Evolutionary conservation across 1,140 invertebrate genomes (phyloP).

Genomic region (Hylaeus anthracinus): DNA sequence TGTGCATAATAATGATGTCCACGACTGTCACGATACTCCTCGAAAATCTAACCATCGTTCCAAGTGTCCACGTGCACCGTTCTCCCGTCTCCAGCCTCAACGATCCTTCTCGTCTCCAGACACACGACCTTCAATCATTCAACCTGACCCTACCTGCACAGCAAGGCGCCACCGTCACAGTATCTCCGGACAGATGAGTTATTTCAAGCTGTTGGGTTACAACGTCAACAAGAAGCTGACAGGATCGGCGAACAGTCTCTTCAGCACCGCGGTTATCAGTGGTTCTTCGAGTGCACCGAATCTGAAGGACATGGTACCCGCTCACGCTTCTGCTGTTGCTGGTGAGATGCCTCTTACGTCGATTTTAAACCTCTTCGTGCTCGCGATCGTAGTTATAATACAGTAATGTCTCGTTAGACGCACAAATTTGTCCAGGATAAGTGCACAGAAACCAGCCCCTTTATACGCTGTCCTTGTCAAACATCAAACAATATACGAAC

Average conservation of each 20-base stretch:
- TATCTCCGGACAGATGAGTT: slow-evolving; percentile 95
- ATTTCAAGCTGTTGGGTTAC: slow-evolving; percentile 92
- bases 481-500: too few species aligned
- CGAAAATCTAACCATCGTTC: slow-evolving; percentile 44
- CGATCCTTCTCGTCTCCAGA: slow-evolving; percentile 80
- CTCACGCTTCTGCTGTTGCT: slow-evolving; percentile 85
- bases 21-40: slow-evolving; percentile 23
- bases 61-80: slow-evolving; percentile 52
- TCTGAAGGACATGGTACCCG: slow-evolving; percentile 91
- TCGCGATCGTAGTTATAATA: too few species aligned
- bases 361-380: background rate
- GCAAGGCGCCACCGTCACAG: slow-evolving; percentile 93
- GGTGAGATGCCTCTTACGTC: slow-evolving; percentile 81
- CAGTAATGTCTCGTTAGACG: too few species aligned
- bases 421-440: too few species aligned
- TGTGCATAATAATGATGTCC: slow-evolving; percentile 22
- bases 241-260: slow-evolving; percentile 89
- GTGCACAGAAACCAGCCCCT: too few species aligned
- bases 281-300: slow-evolving; percentile 95
- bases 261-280: slow-evolving; percentile 96
- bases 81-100: slow-evolving; percentile 73
- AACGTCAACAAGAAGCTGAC: slow-evolving; percentile 86
- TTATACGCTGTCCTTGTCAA: too few species aligned
- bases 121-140: slow-evolving; percentile 81
- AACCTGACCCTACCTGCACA: slow-evolving; percentile 83